Conservation (phyloP, 2,113 vertebrate species). For the Chaenocephalus aceratus region DNA sequence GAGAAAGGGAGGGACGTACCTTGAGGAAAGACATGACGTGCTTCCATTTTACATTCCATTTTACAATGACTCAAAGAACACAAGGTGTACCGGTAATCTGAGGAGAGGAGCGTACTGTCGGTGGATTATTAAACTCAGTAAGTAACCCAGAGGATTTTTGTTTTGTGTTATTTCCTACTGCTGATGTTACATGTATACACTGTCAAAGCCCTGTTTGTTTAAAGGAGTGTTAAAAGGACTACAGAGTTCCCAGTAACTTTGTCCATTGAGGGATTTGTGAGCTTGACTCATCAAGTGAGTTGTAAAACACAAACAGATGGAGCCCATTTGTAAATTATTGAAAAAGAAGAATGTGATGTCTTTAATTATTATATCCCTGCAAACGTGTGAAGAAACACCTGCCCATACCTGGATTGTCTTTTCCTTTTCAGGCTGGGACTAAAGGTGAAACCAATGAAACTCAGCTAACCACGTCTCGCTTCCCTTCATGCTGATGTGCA, state of each 20-base stretch:
- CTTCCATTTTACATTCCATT: neutral
- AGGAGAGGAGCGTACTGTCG: neutral
- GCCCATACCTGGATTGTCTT: neutral
- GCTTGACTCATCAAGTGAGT: neutral
- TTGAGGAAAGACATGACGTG: constrained; percentile 21
- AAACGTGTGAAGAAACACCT: neutral
- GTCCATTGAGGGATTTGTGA: neutral
- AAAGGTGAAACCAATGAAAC: neutral
- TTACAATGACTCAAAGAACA: constrained; percentile 36
- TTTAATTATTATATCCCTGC: neutral
- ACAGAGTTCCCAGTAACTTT: neutral
- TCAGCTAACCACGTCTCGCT: neutral
- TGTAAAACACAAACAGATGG: neutral
- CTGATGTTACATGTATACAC: neutral
- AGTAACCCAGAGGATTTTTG: constrained; percentile 2
- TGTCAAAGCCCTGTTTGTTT: neutral
- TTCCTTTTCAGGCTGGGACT: constrained; percentile 13
- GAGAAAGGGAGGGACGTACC: constrained; percentile 25
- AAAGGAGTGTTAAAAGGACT: neutral
- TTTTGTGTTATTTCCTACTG: neutral
- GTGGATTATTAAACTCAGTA: constrained; percentile 28
- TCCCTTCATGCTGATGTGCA: neutral
- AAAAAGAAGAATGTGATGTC: neutral
- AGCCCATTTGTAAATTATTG: neutral
- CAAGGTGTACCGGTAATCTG: neutral